Evolutionary conservation across 2,888 invertebrate genomes (phyloP), one percentile per base, ranked within the genome.

Genomic region (Ormia ochracea): DNA sequence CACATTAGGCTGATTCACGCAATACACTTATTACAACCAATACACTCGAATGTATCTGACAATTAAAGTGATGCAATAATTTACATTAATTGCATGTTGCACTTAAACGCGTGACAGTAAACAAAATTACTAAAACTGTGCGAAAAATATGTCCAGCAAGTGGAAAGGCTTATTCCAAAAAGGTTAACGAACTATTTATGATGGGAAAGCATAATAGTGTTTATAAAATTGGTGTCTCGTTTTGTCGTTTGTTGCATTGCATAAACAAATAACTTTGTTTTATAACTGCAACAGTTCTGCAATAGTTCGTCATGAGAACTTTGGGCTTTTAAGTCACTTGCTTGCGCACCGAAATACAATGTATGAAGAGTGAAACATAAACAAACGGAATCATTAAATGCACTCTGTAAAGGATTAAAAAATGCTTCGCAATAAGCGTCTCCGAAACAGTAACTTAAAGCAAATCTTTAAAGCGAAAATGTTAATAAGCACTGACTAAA

Each of bases 381-480:
- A 72, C 21, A 59, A 50, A 41, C 14, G 3, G 7, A 41, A 61
- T 21, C 31, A 43, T 0, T 9, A 21, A 26, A 43, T 17, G 50
- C 23, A 19, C 19, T 56, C 28, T 12, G 41, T 10, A 50, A 66
- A 50, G 45, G 56, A 36, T 63, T 72, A 43, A 54, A 41, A 59
- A 48, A n/a, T 33, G 14, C 7, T 26, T 17, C n/a, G 28, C 9
- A 26, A 61, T 45, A 58, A 38, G 21, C 56, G 38, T 63, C 68
- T 58, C 56, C 61, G 38, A 63, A 74, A 45, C 38, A 28, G 58
- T 17, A 58, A 65, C 59, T 70, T 58, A 70, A 65, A 33, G 12
- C 72, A 58, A n/a, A n/a, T 78, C 58, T 54, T 48, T 26, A 59
- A 61, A 77, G 28, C 31, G 52, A 41, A 56, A 48, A 48, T n/a